Evolutionary conservation across 1,140 invertebrate genomes (phyloP).

Genomic region (Trachymyrmex cornetzi): DNA sequence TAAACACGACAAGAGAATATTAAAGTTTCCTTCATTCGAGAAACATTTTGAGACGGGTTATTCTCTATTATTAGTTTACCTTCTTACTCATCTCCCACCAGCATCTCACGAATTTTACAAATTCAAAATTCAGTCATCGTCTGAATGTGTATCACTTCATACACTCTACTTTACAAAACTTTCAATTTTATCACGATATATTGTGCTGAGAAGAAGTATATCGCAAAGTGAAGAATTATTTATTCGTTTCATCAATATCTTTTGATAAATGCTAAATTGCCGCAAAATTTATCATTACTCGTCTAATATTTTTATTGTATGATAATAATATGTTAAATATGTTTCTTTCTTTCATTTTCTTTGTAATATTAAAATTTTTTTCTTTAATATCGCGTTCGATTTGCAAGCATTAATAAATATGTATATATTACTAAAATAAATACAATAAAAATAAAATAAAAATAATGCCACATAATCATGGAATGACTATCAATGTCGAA

Average conservation of each 20-base stretch:
- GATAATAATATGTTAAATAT: conserved; percentile 11
- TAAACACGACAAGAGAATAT: conserved; percentile 51
- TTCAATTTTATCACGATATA: background rate
- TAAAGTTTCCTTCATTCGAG: conserved; percentile 56
- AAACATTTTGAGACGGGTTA: conserved; percentile 72
- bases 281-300: background rate
- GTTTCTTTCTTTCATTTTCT: background rate
- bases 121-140: conserved; percentile 75
- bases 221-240: background rate
- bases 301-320: conserved; percentile 23
- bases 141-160: conserved; percentile 66
- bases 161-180: conserved; percentile 48
- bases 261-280: background rate
- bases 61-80: conserved; percentile 79
- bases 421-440: background rate
- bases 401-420: background rate
- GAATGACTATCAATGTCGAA: conserved; percentile 46
- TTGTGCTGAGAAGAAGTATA: background rate
- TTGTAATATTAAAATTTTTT: background rate
- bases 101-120: conserved; percentile 50
- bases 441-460: background rate
- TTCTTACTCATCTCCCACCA: conserved; percentile 50
- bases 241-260: background rate
- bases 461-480: conserved; percentile 67
- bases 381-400: background rate